A percentile compares a stretch with the other conserved stretches of the same genome.
These are phyloP conservation scores for Tubulanus polymorphus DNA, from an alignment of 2,888 invertebrate genomes.

Conservation along the genomic window DNA sequence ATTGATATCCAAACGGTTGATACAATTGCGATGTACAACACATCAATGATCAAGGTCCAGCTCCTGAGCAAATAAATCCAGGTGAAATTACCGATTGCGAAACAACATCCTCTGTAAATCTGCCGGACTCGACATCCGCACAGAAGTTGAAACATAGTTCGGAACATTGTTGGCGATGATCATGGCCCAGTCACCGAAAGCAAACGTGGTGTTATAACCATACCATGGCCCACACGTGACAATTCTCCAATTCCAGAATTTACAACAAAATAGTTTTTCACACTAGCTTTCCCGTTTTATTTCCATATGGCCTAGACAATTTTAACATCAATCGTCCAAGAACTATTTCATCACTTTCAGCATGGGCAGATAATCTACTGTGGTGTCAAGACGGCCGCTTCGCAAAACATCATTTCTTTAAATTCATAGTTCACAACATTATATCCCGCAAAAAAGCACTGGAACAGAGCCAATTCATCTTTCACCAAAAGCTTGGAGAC, in stretches of 20 bases:
- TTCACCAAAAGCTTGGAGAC: not conserved
- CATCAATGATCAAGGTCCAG: slow-evolving; percentile 8
- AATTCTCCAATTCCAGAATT: slow-evolving; percentile 23
- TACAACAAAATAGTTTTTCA: slow-evolving; percentile 20
- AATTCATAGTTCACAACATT: slow-evolving; percentile 17
- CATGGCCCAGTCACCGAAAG: slow-evolving; percentile 4
- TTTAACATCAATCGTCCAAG: slow-evolving; percentile 12
- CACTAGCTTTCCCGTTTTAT: slow-evolving; percentile 22
- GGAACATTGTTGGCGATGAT: not conserved
- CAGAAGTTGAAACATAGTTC: too few species aligned
- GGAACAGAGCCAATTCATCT: not conserved
- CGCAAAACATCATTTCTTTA: slow-evolving; percentile 22
- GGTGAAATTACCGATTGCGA: not conserved
- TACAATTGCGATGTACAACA: too few species aligned
- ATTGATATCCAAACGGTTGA: slow-evolving; percentile 3
- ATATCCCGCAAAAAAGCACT: not conserved
- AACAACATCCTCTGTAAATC: slow-evolving; percentile 5
- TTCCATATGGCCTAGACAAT: slow-evolving; percentile 22
- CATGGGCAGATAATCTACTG: slow-evolving; percentile 12
- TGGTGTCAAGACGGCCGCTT: slow-evolving; percentile 18
- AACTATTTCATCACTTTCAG: slow-evolving; percentile 8
- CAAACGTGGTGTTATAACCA: slow-evolving; percentile 5
- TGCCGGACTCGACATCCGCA: not conserved
- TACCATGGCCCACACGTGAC: slow-evolving; percentile 21
- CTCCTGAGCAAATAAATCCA: not conserved